Conservation (phyloP, 2,113 vertebrate species). For the Plecturocebus donacophilus region DNA sequence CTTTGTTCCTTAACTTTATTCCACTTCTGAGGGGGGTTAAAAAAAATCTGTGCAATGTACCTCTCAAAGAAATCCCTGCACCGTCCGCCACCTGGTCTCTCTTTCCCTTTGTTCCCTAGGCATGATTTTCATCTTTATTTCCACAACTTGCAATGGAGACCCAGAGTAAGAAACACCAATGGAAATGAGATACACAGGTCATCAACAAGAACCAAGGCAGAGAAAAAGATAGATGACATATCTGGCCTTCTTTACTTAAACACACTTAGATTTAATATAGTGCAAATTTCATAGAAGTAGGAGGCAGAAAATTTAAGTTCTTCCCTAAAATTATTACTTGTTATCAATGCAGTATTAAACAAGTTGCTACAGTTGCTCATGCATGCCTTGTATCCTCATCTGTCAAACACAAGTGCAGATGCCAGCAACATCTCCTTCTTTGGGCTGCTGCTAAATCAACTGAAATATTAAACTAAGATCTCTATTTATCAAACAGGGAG, state of each 20-base stretch:
- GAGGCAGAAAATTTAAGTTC: neutral
- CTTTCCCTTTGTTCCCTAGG: neutral
- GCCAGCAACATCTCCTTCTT: neutral
- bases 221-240: neutral
- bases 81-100: neutral
- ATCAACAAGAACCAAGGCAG: neutral
- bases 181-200: neutral
- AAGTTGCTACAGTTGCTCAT: neutral
- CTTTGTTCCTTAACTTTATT: slow-evolving; percentile 37
- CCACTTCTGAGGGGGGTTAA: neutral
- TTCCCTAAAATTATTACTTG: neutral
- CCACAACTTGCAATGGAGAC: neutral
- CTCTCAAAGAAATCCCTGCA: neutral
- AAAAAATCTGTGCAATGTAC: neutral
- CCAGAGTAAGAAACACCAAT: neutral
- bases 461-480: neutral
- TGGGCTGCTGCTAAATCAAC: neutral
- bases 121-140: neutral
- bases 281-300: neutral
- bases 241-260: neutral
- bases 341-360: neutral
- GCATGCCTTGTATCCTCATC: neutral
- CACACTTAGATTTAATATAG: neutral
- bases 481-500: neutral
- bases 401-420: neutral